phyloP scores from a whole-genome alignment of 2,797 vertebrate species.

The Pempheris klunzingeri region DNA sequence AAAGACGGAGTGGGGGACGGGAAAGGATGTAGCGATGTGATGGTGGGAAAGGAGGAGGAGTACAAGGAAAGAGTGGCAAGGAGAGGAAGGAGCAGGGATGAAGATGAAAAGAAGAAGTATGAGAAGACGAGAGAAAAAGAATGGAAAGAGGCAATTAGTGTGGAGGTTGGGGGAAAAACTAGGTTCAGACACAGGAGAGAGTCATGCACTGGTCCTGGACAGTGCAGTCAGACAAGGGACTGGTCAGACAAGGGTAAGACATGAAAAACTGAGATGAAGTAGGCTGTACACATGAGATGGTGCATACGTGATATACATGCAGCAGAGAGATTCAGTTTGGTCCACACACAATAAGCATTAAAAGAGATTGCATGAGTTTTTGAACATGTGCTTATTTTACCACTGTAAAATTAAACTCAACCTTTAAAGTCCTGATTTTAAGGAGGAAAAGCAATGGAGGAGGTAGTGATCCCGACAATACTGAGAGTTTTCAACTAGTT shows the following conservation, averaged over 20 bases:
- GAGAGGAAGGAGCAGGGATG: slow-evolving; percentile 56
- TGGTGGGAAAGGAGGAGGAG: slow-evolving; percentile 56
- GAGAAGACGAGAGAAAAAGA: slow-evolving; percentile 56
- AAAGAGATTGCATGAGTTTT: not conserved
- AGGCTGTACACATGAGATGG: slow-evolving; percentile 62
- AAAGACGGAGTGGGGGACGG: slow-evolving; percentile 69
- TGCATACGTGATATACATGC: slow-evolving; percentile 51
- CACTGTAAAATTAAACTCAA: slow-evolving; percentile 5
- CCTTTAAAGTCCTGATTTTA: not conserved
- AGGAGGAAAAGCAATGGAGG: not conserved
- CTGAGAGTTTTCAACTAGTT: slow-evolving; percentile 10
- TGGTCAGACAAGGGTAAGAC: slow-evolving; percentile 56
- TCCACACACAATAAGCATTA: slow-evolving; percentile 30
- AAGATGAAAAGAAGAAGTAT: slow-evolving; percentile 81
- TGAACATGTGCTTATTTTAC: slow-evolving; percentile 1
- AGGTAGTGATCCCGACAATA: slow-evolving; percentile 19
- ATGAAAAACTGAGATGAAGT: slow-evolving; percentile 59
- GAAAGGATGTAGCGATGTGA: slow-evolving; percentile 72
- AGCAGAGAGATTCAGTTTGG: slow-evolving; percentile 36
- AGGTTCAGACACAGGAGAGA: slow-evolving; percentile 82
- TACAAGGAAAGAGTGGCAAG: slow-evolving; percentile 59
- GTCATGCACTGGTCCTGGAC: slow-evolving; percentile 69
- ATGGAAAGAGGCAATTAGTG: slow-evolving; percentile 85
- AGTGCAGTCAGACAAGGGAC: slow-evolving; percentile 71
- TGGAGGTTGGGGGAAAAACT: slow-evolving; percentile 80